Base-by-base conservation (phyloP, 2,888 invertebrate species). In the Ferdinandea cuprea region DNA sequence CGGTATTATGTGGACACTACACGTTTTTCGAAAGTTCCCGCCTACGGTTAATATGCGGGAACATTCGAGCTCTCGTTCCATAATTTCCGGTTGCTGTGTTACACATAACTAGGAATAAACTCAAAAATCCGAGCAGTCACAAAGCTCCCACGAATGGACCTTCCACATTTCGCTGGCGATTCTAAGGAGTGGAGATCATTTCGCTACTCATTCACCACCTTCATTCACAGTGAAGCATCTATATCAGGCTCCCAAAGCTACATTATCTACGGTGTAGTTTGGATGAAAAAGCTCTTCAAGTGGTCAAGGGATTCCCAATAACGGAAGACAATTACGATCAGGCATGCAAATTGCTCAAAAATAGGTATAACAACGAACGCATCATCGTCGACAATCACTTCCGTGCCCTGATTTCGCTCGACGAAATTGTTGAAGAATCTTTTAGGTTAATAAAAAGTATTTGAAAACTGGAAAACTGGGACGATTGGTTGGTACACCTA, bases 101-200 rank as follows among this genome's bases (percentile, higher is more conserved):
- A n/a, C n/a, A n/a, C n/a, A n/a, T n/a, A n/a, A 19, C 73, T 0
- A n/a, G 6, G 1, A 59, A 59, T 2, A 59, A 48, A 25, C 13
- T 56, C 17, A 25, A 5, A 4, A n/a, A 1, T 11, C 32, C 50
- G 54, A 13, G 32, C 54, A 7, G 48, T 40, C 1, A n/a, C 30
- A 4, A 50, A 21, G 15, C 30, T 66, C 0, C 58, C 58, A 25
- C 5, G n/a, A 3, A 68, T 73, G 50, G 37, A 69, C 21, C 28
- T 73, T n/a, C 79, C 79, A 0, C 30, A 65, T 7, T 79, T 85
- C 17, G 11, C 37, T 9, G 79, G 79, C 8, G 50, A 72, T 37
- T 37, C 85, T 1, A 68, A 56, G 8, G 58, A 76, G 7, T 77
- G 77, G 77, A 28, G 35, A n/a, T 48, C 71, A 30, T 80, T 77